phyloP scores from a whole-genome alignment of 2,797 vertebrate genomes.

The Gallirallus australis region DNA sequence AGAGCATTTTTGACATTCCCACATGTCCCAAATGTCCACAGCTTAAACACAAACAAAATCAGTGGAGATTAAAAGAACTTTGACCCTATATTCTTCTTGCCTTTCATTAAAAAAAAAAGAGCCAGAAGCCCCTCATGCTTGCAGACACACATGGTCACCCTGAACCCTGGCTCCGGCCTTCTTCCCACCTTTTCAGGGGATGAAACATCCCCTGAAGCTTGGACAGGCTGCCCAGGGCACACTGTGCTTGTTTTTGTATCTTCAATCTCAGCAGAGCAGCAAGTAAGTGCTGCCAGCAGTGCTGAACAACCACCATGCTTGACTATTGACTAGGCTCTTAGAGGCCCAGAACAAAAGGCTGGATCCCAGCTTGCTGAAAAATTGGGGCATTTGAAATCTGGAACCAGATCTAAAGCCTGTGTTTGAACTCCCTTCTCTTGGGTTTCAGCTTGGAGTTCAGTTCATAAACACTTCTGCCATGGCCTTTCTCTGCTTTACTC shows the following conservation, averaged over 20 bases:
- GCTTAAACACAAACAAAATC: slow-evolving; percentile 52
- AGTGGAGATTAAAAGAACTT: slow-evolving; percentile 47
- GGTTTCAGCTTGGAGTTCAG: slow-evolving; percentile 1
- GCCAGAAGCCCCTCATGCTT: neutral
- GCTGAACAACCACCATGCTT: neutral
- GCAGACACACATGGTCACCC: neutral
- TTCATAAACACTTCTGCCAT: slow-evolving; percentile 32
- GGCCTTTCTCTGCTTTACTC: neutral
- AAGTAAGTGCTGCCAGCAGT: neutral
- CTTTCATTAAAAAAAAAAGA: neutral
- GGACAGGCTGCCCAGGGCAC: neutral
- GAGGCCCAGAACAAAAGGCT: slow-evolving; percentile 4
- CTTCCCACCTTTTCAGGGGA: neutral
- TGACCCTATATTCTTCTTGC: slow-evolving; percentile 45
- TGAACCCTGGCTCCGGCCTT: neutral
- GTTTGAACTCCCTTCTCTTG: slow-evolving; percentile 5
- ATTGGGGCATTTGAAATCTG: slow-evolving; percentile 15
- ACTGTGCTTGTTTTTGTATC: neutral
- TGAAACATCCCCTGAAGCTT: neutral
- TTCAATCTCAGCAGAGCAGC: neutral
- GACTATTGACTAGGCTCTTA: slow-evolving; percentile 1
- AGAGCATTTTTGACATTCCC: slow-evolving; percentile 65
- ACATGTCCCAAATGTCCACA: slow-evolving; percentile 57
- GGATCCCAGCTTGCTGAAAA: neutral
- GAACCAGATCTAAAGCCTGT: slow-evolving; percentile 29